Percentiles rank a stretch among this genome's conserved stretches.
These are phyloP conservation scores for Campoletis sonorensis DNA, from an alignment of 1,140 invertebrate genomes.

Conservation along the genomic window DNA sequence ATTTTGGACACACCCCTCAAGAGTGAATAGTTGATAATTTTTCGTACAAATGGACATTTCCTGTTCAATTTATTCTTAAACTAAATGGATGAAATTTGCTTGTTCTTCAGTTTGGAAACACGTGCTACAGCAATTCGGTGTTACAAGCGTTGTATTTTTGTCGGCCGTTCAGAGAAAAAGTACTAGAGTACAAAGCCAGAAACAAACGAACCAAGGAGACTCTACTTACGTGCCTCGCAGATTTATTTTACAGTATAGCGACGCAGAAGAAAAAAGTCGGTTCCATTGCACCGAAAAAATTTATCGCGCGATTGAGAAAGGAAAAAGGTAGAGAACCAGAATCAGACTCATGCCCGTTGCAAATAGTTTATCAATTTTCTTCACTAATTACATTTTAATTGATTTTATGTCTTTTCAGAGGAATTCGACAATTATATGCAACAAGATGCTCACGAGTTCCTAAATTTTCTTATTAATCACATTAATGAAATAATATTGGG, in stretches of 20 bases:
- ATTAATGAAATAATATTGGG: slow-evolving; percentile 95
- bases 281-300: slow-evolving; percentile 99
- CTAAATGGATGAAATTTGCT: slow-evolving; percentile 52
- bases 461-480: slow-evolving; percentile 99
- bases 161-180: slow-evolving; percentile 98
- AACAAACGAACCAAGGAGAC: slow-evolving; percentile 99
- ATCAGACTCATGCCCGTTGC: slow-evolving; percentile 1
- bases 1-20: no score
- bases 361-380: neutral
- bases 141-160: slow-evolving; percentile 99
- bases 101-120: slow-evolving; percentile 97
- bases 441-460: slow-evolving; percentile 99
- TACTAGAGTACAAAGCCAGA: slow-evolving; percentile 98
- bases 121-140: slow-evolving; percentile 99
- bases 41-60: no score
- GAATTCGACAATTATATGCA: slow-evolving; percentile 99
- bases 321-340: slow-evolving; percentile 89
- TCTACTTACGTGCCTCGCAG: slow-evolving; percentile 96
- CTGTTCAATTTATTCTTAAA: neutral
- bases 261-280: slow-evolving; percentile 99
- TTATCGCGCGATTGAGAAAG: slow-evolving; percentile 97
- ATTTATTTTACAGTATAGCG: slow-evolving; percentile 99
- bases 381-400: slow-evolving; percentile 5
- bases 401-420: slow-evolving; percentile 82
- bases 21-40: no score